Evolutionary conservation across 2,797 vertebrate species (phyloP).

Genomic region (Onychomys torridus): DNA sequence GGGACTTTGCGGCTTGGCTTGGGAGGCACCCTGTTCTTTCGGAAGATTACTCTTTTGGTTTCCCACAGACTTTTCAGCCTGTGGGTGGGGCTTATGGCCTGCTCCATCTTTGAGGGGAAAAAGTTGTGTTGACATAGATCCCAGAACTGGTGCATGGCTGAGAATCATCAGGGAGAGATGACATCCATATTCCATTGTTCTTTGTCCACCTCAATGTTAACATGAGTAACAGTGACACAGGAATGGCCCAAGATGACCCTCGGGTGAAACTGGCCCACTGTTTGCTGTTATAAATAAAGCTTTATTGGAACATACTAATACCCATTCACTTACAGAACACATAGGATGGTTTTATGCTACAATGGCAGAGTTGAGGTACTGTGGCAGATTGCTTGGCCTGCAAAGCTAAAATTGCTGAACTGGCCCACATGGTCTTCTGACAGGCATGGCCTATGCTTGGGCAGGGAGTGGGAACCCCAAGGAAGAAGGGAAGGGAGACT

Average conservation of each 20-base stretch:
- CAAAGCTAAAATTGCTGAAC: background rate
- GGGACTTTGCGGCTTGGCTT: background rate
- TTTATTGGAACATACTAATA: constrained; percentile 24
- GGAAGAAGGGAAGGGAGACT: background rate
- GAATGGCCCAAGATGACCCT: too few species aligned
- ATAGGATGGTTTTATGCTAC: background rate
- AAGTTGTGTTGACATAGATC: too few species aligned
- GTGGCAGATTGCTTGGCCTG: background rate
- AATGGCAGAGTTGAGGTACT: background rate
- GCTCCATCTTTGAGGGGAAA: background rate
- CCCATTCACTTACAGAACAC: background rate
- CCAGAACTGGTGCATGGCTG: background rate
- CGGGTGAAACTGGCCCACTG: background rate
- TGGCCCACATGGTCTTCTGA: background rate
- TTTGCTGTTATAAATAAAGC: constrained; percentile 43
- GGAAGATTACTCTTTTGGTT: background rate
- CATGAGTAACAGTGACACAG: background rate
- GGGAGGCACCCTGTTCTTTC: background rate
- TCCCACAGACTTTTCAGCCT: background rate
- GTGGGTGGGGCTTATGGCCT: background rate
- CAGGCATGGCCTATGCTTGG: background rate
- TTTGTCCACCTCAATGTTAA: background rate
- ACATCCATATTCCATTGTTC: background rate
- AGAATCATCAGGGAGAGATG: too few species aligned
- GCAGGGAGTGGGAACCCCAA: too few species aligned